Evolutionary conservation across 2,888 invertebrate species (phyloP).

Genomic region (Heterodera filipjevi): DNA sequence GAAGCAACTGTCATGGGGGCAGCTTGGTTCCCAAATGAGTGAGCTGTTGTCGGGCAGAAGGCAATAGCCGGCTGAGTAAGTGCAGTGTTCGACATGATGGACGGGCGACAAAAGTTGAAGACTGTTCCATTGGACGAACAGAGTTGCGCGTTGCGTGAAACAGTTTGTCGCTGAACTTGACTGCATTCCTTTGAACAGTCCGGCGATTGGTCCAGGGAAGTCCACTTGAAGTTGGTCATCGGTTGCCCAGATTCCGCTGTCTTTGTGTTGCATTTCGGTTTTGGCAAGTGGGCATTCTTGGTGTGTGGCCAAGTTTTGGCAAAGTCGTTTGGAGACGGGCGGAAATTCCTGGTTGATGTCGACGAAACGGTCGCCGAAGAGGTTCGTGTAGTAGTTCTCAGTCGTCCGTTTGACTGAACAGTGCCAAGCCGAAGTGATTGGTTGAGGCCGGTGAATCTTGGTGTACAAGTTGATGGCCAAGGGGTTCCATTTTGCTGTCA

Average conservation of each 20-base stretch:
- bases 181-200: neutral
- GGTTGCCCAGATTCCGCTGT: neutral
- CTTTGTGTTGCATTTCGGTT: neutral
- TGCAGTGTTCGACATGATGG: neutral
- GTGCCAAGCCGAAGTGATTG: neutral
- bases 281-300: neutral
- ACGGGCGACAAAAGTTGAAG: neutral
- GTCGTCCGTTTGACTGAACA: neutral
- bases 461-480: neutral
- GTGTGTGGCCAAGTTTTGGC: neutral
- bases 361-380: constrained; percentile 1
- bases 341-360: neutral
- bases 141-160: neutral
- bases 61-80: neutral
- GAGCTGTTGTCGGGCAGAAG: neutral
- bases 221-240: neutral
- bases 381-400: neutral
- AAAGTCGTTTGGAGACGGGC: neutral
- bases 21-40: neutral
- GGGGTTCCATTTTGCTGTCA: neutral
- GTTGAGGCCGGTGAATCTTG: neutral
- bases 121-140: neutral
- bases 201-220: neutral
- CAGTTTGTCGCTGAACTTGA: neutral
- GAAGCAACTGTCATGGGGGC: neutral